phyloP scores from a whole-genome alignment of 2,797 vertebrate genomes.

The Mionectes olivaceus region DNA sequence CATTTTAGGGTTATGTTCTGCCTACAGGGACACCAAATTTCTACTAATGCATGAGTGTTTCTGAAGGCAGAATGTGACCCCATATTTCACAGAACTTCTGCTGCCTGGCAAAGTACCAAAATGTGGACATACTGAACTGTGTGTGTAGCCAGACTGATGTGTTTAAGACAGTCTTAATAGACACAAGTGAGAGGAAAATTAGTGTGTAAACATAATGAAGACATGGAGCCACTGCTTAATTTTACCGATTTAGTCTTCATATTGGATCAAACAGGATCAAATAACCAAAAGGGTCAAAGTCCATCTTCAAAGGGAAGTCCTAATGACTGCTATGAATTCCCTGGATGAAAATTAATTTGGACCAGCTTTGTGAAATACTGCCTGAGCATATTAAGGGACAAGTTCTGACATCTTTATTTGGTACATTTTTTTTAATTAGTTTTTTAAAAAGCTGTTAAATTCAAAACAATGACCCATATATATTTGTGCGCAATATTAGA shows the following conservation, averaged over 20 bases:
- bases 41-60: fast-evolving
- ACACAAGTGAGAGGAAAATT: neutral
- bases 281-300: neutral
- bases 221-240: neutral
- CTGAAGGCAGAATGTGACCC: neutral
- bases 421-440: neutral
- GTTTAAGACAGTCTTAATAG: neutral
- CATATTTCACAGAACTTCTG: neutral
- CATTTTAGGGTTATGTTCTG: neutral
- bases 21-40: neutral
- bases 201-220: neutral
- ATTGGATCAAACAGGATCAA: neutral
- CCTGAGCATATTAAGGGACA: neutral
- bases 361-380: neutral
- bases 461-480: neutral
- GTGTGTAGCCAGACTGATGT: neutral
- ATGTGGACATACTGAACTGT: neutral
- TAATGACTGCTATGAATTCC: neutral
- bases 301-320: neutral
- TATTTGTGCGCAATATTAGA: neutral
- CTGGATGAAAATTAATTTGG: neutral
- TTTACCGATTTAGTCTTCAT: neutral
- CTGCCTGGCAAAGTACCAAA: neutral
- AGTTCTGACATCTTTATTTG: neutral
- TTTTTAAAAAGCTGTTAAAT: neutral